Base-by-base conservation (phyloP, 2,797 vertebrate genomes). In the Anguilla marmorata region DNA sequence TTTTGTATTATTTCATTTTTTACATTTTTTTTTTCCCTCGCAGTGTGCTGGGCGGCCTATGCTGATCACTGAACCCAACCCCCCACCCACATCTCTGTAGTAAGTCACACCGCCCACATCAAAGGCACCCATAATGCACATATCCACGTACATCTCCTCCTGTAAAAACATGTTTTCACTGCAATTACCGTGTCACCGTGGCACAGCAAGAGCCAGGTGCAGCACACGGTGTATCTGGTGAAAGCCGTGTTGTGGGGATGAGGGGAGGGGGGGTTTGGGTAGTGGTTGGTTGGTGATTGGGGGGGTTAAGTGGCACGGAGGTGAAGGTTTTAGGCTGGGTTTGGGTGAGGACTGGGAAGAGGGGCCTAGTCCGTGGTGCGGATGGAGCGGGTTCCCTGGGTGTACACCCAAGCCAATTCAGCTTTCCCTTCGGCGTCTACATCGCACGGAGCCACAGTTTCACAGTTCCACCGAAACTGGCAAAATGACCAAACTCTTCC, bases 131-230 rank as follows among this genome's bases (percentile, higher is more conserved):
- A 91, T 91, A 89, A 93, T 91, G 89, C 90, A 88, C 88, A 90
- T 91, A 91, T 92, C 89, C 88, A 93, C 88, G 90, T 90, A 93
- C 91, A 8, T 92, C 92, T 92, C 89, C 89, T 87, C 88, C 87
- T 89, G 74, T 60, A 89, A 93, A 92, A 92, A 91, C 91, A 93
- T 92, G 90, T 91, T 93, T 91, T 90, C 90, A 91, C 91, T 93
- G 90, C 88, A 93, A 93, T 93, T 93, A 80, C 76, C 45, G 74
- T 2, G 91, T 91, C 89, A 88, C 84, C 89, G 86, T 88, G 83
- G 87, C 86, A 91, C 90, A 90, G 92, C 90, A 89, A 90, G 86
- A 90, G 89, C 89, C 90, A 89, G 89, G 91, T 90, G 90, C 89
- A 90, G 89, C 88, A 90, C 90, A 90, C 90, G 90, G 91, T 91